phyloP scores from a whole-genome alignment of 2,888 invertebrate species.

The Apamea sordens region DNA sequence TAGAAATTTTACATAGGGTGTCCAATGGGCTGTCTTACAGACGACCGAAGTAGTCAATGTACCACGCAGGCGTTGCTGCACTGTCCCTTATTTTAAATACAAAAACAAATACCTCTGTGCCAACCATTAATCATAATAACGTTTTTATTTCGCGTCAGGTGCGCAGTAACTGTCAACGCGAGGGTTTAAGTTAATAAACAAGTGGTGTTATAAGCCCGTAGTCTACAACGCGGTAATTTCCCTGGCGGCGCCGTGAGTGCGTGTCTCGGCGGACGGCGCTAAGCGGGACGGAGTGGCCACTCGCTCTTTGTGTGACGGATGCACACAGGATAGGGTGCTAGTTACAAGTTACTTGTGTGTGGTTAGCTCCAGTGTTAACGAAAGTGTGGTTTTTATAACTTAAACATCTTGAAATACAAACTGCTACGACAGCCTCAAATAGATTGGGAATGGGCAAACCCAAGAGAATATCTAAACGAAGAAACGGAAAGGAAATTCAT shows the following conservation, averaged over 20 bases:
- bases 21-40: background rate
- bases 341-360: conserved; percentile 14
- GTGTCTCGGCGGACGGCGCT: conserved; percentile 48
- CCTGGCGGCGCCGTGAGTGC: conserved; percentile 59
- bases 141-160: conserved; percentile 27
- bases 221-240: conserved; percentile 55
- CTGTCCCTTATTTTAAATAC: background rate
- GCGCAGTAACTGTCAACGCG: conserved; percentile 32
- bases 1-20: background rate
- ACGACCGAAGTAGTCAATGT: background rate
- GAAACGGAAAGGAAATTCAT: background rate
- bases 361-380: background rate
- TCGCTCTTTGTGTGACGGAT: conserved; percentile 30
- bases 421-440: background rate
- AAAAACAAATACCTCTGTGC: background rate
- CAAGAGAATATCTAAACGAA: background rate
- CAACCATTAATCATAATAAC: conserved; percentile 32
- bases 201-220: conserved; percentile 44
- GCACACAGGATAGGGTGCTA: conserved; percentile 15
- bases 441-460: background rate
- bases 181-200: conserved; percentile 54
- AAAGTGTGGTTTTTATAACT: background rate
- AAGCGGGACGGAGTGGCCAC: conserved; percentile 45
- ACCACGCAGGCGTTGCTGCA: background rate
- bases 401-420: background rate